Percentiles rank a stretch among this genome's conserved stretches.
Evolutionary conservation across 2,888 invertebrate species (phyloP).

Genomic region (Erebia aethiops): DNA sequence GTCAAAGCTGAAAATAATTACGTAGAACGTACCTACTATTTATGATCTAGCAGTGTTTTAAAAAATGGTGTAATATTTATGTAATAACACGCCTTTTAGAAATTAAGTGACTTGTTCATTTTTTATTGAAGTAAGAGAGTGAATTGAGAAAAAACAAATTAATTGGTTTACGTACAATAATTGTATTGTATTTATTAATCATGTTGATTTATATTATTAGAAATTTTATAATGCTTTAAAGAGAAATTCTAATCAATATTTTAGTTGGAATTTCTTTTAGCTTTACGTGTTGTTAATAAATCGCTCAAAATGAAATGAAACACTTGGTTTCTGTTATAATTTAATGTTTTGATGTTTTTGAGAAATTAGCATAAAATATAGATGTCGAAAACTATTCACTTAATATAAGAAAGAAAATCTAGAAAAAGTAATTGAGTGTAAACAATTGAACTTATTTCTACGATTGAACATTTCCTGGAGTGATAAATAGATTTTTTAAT

Average conservation of each 20-base stretch:
- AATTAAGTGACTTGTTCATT: constrained; percentile 3
- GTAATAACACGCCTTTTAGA: constrained; percentile 11
- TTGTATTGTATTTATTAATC: neutral
- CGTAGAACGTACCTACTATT: neutral
- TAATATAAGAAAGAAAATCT: neutral
- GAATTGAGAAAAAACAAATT: neutral
- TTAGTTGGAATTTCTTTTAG: neutral
- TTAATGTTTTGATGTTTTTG: constrained; percentile 4
- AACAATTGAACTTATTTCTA: neutral
- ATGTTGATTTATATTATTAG: neutral
- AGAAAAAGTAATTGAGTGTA: neutral
- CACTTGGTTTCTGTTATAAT: neutral
- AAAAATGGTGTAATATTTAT: constrained; percentile 3
- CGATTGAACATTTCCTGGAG: neutral
- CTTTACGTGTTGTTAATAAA: neutral
- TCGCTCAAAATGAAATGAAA: constrained; percentile 7
- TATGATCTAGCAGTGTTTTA: neutral
- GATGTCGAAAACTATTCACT: neutral
- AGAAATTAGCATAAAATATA: constrained; percentile 15
- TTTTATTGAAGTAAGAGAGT: neutral
- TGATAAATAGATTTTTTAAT: constrained; percentile 26
- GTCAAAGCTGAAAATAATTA: neutral
- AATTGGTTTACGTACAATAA: neutral
- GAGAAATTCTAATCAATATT: neutral
- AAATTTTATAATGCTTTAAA: neutral